Evolutionary conservation across 2,888 invertebrate genomes (phyloP).

Genomic region (Leptogaster cylindrica): DNA sequence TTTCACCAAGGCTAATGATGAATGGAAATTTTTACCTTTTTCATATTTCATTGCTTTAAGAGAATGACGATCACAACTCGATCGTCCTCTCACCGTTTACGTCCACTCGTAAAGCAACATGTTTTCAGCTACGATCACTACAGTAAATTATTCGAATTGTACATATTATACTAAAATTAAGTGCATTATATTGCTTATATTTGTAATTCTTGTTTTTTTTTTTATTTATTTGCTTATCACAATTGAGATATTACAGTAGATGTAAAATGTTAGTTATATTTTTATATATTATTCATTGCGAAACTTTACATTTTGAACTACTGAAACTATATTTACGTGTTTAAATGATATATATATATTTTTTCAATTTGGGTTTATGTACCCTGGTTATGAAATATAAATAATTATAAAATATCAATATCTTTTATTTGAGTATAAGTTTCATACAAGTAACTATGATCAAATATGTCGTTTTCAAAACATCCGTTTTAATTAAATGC

Average conservation of each 20-base stretch:
- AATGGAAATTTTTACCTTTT: too few species aligned
- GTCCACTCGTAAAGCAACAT: background rate
- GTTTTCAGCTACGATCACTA: conserved; percentile 12
- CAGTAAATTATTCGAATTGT: conserved; percentile 26
- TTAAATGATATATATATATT: conserved; percentile 36
- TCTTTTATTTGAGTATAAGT: background rate
- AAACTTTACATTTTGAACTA: conserved; percentile 36
- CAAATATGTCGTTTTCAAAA: background rate
- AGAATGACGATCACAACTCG: conserved; percentile 3
- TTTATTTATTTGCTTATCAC: conserved; percentile 23
- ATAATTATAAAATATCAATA: conserved; percentile 16
- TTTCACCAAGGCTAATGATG: too few species aligned
- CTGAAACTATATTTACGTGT: conserved; percentile 34
- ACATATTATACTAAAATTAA: conserved; percentile 6
- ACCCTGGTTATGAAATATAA: conserved; percentile 34
- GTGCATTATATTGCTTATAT: conserved; percentile 4
- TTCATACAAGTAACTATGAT: background rate
- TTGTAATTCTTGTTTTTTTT: conserved; percentile 14
- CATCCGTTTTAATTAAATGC: too few species aligned
- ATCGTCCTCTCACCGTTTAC: background rate
- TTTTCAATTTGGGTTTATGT: conserved; percentile 34
- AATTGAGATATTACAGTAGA: conserved; percentile 18
- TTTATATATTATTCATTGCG: conserved; percentile 28
- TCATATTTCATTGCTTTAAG: too few species aligned
- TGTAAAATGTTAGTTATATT: conserved; percentile 33